A percentile compares a stretch with the other conserved stretches of the same genome.
Conservation (phyloP, 1,140 invertebrate genomes). For the Camponotus vicinus region DNA sequence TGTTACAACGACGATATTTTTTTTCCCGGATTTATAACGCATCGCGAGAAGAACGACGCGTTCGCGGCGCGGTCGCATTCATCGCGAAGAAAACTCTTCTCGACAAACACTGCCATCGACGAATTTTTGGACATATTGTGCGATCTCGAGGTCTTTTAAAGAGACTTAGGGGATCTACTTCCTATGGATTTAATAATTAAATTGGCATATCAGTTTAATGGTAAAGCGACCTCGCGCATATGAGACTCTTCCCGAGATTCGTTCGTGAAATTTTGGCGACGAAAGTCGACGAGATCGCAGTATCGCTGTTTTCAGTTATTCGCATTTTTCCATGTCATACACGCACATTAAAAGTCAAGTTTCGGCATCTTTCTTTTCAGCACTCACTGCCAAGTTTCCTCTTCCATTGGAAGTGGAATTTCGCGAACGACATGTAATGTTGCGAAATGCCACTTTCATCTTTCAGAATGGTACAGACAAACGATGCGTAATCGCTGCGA, state of each 20-base stretch:
- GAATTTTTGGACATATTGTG: conserved; percentile 57
- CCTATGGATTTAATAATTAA: conserved; percentile 50
- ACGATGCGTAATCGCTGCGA: conserved; percentile 15
- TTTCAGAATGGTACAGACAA: background rate
- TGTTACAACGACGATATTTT: conserved; percentile 49
- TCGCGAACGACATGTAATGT: conserved; percentile 32
- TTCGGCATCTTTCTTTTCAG: conserved; percentile 31
- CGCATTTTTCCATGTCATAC: conserved; percentile 30
- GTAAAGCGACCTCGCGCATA: conserved; percentile 37
- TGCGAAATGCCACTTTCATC: conserved; percentile 50
- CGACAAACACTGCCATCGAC: conserved; percentile 72
- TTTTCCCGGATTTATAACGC: conserved; percentile 15
- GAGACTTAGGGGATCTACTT: conserved; percentile 10
- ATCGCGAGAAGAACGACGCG: conserved; percentile 30
- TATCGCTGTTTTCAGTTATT: background rate
- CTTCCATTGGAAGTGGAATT: conserved; percentile 24
- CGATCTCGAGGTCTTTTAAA: conserved; percentile 14
- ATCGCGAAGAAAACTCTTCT: conserved; percentile 43
- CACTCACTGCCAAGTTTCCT: conserved; percentile 54
- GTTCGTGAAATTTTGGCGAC: background rate
- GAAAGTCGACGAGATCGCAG: background rate
- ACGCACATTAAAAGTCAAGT: background rate
- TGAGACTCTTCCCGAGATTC: conserved; percentile 72
- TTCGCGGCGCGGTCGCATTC: conserved; percentile 55
- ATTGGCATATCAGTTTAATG: conserved; percentile 82